A percentile compares a stretch with the other conserved stretches of the same genome.
Conservation (phyloP, 1,140 invertebrate species). For the Ditylenchus dipsaci region DNA sequence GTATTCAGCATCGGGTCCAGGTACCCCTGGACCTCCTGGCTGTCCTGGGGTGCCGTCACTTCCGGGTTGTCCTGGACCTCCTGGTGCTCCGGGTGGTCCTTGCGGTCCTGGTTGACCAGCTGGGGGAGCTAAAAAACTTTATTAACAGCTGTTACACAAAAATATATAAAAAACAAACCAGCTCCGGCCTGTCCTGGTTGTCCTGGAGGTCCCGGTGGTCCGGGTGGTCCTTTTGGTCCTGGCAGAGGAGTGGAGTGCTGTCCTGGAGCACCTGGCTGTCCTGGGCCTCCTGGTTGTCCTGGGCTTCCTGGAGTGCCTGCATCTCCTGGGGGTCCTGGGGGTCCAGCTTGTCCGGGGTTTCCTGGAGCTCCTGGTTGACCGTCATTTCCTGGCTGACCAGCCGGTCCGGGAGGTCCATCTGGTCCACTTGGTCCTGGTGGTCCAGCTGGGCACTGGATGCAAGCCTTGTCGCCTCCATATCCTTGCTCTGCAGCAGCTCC, state of each 20-base stretch:
- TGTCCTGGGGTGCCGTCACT: background rate
- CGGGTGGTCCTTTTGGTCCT: slow-evolving; percentile 12
- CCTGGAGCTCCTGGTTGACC: slow-evolving; percentile 21
- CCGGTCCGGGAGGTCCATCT: slow-evolving; percentile 7
- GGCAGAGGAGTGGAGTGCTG: slow-evolving; percentile 15
- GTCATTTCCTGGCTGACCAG: slow-evolving; percentile 18
- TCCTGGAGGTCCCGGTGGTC: slow-evolving; percentile 22
- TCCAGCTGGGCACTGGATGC: slow-evolving; percentile 2
- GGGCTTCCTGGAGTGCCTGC: slow-evolving; percentile 22
- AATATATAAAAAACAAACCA: background rate
- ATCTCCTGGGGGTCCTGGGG: slow-evolving; percentile 22
- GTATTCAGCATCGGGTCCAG: slow-evolving; percentile 25
- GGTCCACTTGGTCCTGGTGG: slow-evolving; percentile 24
- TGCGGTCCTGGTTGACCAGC: slow-evolving; percentile 23
- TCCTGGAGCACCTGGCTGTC: slow-evolving; percentile 22
- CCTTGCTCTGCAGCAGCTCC: background rate
- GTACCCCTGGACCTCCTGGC: slow-evolving; percentile 9
- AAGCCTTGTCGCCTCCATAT: background rate
- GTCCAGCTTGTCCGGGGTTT: slow-evolving; percentile 12
- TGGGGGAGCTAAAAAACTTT: slow-evolving; percentile 4
- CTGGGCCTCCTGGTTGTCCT: slow-evolving; percentile 24
- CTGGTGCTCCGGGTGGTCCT: slow-evolving; percentile 10
- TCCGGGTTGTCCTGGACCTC: slow-evolving; percentile 10
- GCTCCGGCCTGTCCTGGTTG: slow-evolving; percentile 19
- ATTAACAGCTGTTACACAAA: background rate